Evolutionary conservation across 2,888 invertebrate species (phyloP).

Genomic region (Unio delphinus): DNA sequence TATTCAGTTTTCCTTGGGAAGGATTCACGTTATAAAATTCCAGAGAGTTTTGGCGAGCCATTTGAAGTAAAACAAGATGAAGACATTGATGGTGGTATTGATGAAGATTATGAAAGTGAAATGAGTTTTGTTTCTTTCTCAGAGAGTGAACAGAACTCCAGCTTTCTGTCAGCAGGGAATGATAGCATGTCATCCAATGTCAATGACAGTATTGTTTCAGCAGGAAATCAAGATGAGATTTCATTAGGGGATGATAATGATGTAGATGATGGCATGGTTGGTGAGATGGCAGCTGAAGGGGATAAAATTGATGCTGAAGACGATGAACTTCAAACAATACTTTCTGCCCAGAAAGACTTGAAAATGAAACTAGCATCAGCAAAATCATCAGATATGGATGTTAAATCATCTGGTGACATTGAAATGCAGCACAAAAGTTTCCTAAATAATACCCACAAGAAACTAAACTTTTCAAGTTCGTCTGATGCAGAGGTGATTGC

Average conservation of each 20-base stretch:
- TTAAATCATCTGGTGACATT: conserved; percentile 5
- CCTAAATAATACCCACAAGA: conserved; percentile 2
- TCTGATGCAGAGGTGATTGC: neutral
- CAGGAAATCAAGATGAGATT: conserved; percentile 61
- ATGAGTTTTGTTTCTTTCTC: conserved; percentile 35
- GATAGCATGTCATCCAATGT: conserved; percentile 32
- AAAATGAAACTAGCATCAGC: conserved; percentile 1
- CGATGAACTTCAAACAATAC: conserved; percentile 30
- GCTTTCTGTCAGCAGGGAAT: conserved; percentile 20
- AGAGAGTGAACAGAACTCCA: conserved; percentile 25
- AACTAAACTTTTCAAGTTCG: conserved; percentile 5
- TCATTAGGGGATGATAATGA: conserved; percentile 57
- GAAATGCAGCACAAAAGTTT: neutral
- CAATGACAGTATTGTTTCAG: conserved; percentile 35
- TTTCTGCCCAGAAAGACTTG: conserved; percentile 29
- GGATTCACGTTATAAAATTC: conserved; percentile 35
- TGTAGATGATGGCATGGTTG: conserved; percentile 16
- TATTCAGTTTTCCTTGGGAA: conserved; percentile 62
- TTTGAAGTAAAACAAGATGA: conserved; percentile 29
- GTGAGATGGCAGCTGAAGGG: conserved; percentile 3
- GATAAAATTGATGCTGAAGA: conserved; percentile 13
- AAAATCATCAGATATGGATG: neutral
- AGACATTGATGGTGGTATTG: conserved; percentile 39
- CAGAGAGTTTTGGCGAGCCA: conserved; percentile 18
- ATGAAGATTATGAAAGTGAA: conserved; percentile 42